A percentile compares a stretch with the other conserved stretches of the same genome.
phyloP scores from a whole-genome alignment of 2,888 invertebrate genomes.

The Oithona nana region DNA sequence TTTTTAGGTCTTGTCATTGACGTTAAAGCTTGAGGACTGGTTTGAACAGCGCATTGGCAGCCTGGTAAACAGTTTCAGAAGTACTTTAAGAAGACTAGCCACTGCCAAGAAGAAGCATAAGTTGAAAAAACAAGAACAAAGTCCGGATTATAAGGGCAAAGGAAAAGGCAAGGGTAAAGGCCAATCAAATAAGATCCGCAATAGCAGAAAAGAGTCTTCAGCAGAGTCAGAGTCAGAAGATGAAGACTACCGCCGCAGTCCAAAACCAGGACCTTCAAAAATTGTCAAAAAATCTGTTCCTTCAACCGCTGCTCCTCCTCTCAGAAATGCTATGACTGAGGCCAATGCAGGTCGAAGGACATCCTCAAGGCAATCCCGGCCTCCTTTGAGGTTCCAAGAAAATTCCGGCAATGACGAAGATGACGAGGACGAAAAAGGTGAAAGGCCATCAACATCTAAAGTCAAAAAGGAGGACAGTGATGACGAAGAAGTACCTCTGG shows the following conservation, averaged over 20 bases:
- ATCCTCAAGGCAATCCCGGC: not conserved
- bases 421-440: not conserved
- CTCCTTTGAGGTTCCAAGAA: not conserved
- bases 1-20: conserved; percentile 9
- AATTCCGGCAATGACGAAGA: not conserved
- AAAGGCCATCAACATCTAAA: not conserved
- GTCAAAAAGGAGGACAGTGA: not conserved
- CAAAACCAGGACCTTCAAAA: conserved; percentile 6
- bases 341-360: not conserved
- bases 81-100: conserved; percentile 3
- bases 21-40: conserved; percentile 7
- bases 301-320: not conserved
- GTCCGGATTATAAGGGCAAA: not conserved
- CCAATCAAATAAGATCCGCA: not conserved
- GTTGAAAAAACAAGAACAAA: not conserved
- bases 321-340: not conserved
- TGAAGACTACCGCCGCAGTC: not conserved
- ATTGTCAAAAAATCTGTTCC: not conserved
- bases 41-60: not conserved
- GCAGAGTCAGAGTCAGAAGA: not conserved
- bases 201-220: not conserved
- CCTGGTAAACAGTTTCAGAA: conserved; percentile 23
- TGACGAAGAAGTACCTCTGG: not conserved
- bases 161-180: conserved; percentile 12
- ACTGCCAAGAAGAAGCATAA: not conserved